phyloP scores from a whole-genome alignment of 2,797 vertebrate species.

The Anolis apletophallus region DNA sequence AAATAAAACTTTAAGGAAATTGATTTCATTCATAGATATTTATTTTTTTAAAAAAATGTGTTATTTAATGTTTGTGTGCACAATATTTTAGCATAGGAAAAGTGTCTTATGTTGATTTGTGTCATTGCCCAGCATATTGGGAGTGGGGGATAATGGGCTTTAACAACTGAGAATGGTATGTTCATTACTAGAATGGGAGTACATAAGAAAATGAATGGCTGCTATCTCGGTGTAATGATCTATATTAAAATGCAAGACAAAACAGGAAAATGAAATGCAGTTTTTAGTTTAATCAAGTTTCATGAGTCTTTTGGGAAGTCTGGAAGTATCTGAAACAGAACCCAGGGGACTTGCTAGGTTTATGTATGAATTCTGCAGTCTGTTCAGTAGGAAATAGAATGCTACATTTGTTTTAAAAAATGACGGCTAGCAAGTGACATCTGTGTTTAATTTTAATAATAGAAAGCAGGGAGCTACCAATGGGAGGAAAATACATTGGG shows the following conservation, averaged over 20 bases:
- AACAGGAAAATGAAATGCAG: constrained; percentile 68
- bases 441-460: constrained; percentile 36
- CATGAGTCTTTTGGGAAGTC: constrained; percentile 64
- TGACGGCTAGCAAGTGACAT: constrained; percentile 45
- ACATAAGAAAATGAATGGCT: constrained; percentile 46
- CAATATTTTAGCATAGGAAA: not conserved
- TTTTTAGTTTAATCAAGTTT: constrained; percentile 73
- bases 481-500: not conserved
- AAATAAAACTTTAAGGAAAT: too few species aligned
- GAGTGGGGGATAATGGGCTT: not conserved
- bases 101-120: not conserved
- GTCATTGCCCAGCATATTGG: constrained; percentile 10
- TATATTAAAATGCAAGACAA: constrained; percentile 70
- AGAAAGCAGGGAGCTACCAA: constrained; percentile 9
- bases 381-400: constrained; percentile 6
- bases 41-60: not conserved
- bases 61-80: not conserved
- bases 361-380: constrained; percentile 65
- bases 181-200: constrained; percentile 45
- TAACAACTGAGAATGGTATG: constrained; percentile 20
- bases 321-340: constrained; percentile 52
- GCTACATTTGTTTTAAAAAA: constrained; percentile 35
- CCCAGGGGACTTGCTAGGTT: constrained; percentile 59
- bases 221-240: constrained; percentile 59
- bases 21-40: too few species aligned